Conservation (phyloP, 2,113 vertebrate genomes). For the Mellivora capensis region DNA sequence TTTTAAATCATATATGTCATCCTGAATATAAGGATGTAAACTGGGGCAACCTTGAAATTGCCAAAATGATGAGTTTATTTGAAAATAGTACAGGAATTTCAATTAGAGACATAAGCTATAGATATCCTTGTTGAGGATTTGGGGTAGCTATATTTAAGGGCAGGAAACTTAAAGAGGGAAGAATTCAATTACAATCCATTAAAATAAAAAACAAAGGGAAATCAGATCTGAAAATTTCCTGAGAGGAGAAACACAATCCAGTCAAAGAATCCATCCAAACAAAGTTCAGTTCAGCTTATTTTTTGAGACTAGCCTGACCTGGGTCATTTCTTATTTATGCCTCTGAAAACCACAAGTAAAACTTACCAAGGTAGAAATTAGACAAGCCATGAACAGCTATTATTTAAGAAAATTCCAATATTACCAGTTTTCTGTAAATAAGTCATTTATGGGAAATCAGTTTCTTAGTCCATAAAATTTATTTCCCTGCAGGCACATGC, state of each 20-base stretch:
- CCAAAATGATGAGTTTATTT: background rate
- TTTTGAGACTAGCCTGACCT: background rate
- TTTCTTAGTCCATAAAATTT: background rate
- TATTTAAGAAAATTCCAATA: background rate
- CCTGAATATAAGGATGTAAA: background rate
- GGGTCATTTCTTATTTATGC: background rate
- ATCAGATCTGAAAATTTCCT: background rate
- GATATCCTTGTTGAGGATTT: background rate
- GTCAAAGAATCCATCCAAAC: background rate
- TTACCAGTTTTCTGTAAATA: background rate
- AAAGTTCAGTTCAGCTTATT: background rate
- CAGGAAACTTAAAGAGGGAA: rapidly evolving
- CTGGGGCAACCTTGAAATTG: background rate
- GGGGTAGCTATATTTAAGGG: background rate
- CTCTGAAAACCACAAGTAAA: background rate
- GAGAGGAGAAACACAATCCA: background rate
- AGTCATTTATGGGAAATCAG: background rate
- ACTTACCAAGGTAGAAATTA: background rate
- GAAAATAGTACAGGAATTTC: background rate
- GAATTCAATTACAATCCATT: background rate
- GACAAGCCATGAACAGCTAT: background rate
- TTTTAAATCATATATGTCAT: background rate
- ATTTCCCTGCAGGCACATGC: background rate
- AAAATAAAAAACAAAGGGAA: background rate
- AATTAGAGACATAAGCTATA: background rate